These are phyloP conservation scores for Micrasema minimum DNA, from an alignment of 1,140 invertebrate genomes.

Conservation along the genomic window DNA sequence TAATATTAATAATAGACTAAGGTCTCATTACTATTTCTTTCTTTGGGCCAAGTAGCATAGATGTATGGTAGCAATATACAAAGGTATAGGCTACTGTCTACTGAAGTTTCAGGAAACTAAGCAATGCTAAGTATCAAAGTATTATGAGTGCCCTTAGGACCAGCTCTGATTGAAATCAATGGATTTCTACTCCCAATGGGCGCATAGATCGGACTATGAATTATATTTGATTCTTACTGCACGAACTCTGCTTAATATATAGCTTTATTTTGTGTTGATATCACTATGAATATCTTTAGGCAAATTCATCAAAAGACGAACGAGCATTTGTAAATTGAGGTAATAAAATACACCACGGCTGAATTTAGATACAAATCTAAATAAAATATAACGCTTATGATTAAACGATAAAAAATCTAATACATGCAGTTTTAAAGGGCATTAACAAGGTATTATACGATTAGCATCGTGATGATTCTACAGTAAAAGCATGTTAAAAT, in stretches of 20 bases:
- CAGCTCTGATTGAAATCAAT: constrained; percentile 34
- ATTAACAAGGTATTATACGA: background rate
- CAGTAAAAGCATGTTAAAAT: background rate
- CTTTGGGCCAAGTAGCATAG: too few relatives aligned
- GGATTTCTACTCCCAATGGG: constrained; percentile 25
- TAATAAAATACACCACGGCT: background rate
- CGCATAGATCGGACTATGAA: constrained; percentile 33
- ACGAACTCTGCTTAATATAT: constrained; percentile 31
- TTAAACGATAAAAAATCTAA: background rate
- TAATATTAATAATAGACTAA: too few relatives aligned
- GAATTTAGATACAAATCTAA: background rate
- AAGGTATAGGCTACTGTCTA: too few relatives aligned
- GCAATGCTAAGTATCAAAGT: background rate
- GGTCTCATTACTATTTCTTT: too few relatives aligned
- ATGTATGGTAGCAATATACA: too few relatives aligned
- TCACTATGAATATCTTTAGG: constrained; percentile 17
- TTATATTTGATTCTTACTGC: constrained; percentile 22
- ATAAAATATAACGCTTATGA: background rate
- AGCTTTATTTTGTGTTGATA: constrained; percentile 27
- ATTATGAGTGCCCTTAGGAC: constrained; percentile 19
- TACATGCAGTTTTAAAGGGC: background rate
- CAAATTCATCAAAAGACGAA: constrained; percentile 15
- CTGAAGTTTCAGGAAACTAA: background rate
- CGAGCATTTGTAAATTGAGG: background rate
- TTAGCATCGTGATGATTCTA: background rate